These are phyloP conservation scores for Dynastes maya DNA, from an alignment of 2,888 invertebrate genomes.

Conservation along the genomic window DNA sequence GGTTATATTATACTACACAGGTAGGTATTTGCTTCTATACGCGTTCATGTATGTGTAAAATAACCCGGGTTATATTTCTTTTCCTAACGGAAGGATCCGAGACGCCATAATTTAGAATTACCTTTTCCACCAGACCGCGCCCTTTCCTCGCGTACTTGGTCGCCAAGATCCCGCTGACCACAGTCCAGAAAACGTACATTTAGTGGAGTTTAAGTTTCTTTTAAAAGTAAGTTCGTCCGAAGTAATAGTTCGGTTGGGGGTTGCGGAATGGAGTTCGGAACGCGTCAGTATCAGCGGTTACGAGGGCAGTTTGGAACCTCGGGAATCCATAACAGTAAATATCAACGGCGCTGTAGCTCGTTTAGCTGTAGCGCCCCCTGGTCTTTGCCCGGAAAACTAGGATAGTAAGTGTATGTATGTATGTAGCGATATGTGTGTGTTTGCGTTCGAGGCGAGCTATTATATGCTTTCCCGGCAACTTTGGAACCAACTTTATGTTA, in stretches of 20 bases:
- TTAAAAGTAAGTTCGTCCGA: constrained; percentile 59
- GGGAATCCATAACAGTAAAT: constrained; percentile 63
- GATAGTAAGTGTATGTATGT: constrained; percentile 37
- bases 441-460: constrained; percentile 54
- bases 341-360: constrained; percentile 64
- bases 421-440: constrained; percentile 19
- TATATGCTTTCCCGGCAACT: constrained; percentile 54
- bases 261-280: constrained; percentile 54
- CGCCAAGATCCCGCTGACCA: constrained; percentile 52
- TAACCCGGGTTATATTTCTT: constrained; percentile 24
- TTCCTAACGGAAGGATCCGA: constrained; percentile 27
- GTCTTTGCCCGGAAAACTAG: constrained; percentile 49
- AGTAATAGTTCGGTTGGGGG: constrained; percentile 59
- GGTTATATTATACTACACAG: constrained; percentile 22
- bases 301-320: constrained; percentile 64
- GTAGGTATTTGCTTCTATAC: constrained; percentile 4
- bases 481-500: constrained; percentile 61
- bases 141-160: neutral
- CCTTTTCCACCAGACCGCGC: constrained; percentile 13
- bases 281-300: constrained; percentile 64
- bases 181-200: constrained; percentile 60
- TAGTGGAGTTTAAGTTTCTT: constrained; percentile 62
- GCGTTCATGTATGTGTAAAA: constrained; percentile 11
- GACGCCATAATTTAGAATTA: constrained; percentile 47
- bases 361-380: constrained; percentile 57